These are phyloP conservation scores for Perccottus glenii DNA, from an alignment of 2,113 vertebrate genomes.

Conservation along the genomic window DNA sequence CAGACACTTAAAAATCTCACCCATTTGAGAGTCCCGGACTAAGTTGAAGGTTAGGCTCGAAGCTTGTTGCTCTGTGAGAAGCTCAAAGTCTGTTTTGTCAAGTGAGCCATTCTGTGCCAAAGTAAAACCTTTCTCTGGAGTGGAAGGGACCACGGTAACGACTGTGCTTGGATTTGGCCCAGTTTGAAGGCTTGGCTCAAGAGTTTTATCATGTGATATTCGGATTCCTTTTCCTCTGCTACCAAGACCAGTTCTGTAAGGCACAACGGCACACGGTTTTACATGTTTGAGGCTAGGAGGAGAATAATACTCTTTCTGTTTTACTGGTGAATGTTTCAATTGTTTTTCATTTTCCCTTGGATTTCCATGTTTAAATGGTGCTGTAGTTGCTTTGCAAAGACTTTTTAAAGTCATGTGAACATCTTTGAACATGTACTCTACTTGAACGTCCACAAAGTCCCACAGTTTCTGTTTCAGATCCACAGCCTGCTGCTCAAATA, in stretches of 20 bases:
- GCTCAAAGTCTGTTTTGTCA: slow-evolving; percentile 87
- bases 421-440: slow-evolving; percentile 90
- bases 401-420: slow-evolving; percentile 79
- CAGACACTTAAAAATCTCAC: slow-evolving; percentile 96
- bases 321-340: slow-evolving; percentile 49
- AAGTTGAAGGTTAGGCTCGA: slow-evolving; percentile 95
- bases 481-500: slow-evolving; percentile 90
- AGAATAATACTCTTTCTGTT: slow-evolving; percentile 5
- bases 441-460: slow-evolving; percentile 92
- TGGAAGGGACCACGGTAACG: slow-evolving; percentile 12
- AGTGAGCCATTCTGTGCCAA: slow-evolving; percentile 66
- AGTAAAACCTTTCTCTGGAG: slow-evolving; percentile 57
- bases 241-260: slow-evolving; percentile 73
- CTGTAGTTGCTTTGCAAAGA: slow-evolving; percentile 65
- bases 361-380: slow-evolving; percentile 28
- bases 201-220: slow-evolving; percentile 44
- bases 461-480: slow-evolving; percentile 94
- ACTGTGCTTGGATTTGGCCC: not conserved
- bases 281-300: not conserved
- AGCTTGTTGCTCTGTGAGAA: slow-evolving; percentile 92
- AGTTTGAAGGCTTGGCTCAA: not conserved
- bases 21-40: slow-evolving; percentile 96
- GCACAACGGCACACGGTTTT: slow-evolving; percentile 7
- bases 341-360: slow-evolving; percentile 47
- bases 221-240: slow-evolving; percentile 81